These are phyloP conservation scores for Apoderus coryli DNA, from an alignment of 2,888 invertebrate species.

Conservation along the genomic window DNA sequence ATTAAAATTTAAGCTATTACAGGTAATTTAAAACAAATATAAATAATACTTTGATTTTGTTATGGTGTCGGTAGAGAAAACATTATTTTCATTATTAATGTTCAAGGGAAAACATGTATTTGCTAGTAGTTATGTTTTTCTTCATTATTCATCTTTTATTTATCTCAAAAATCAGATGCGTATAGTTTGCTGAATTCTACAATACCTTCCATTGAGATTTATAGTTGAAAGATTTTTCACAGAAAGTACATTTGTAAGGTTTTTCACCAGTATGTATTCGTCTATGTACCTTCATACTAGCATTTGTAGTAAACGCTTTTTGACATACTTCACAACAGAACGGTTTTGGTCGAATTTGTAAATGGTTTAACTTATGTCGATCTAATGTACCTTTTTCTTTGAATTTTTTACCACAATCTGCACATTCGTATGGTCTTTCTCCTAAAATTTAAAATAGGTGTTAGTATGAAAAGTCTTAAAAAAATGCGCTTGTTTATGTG, in stretches of 20 bases:
- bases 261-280: slow-evolving; percentile 1
- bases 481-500: too few relatives aligned
- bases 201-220: slow-evolving; percentile 4
- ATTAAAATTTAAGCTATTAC: too few relatives aligned
- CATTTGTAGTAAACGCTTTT: slow-evolving; percentile 3
- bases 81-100: too few relatives aligned
- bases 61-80: too few relatives aligned
- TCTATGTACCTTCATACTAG: slow-evolving; percentile 1
- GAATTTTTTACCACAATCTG: slow-evolving; percentile 2
- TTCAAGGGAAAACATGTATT: too few relatives aligned
- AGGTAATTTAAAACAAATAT: too few relatives aligned
- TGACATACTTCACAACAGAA: neutral
- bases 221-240: slow-evolving; percentile 3
- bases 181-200: too few relatives aligned
- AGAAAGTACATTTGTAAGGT: slow-evolving; percentile 1
- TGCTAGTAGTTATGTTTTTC: too few relatives aligned
- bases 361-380: slow-evolving; percentile 1
- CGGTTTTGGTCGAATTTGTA: slow-evolving; percentile 2
- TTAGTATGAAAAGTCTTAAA: too few relatives aligned
- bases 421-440: slow-evolving; percentile 1
- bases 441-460: slow-evolving; percentile 1
- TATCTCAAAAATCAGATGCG: too few relatives aligned
- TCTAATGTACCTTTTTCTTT: slow-evolving; percentile 3
- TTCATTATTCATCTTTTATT: too few relatives aligned
- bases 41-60: too few relatives aligned